Evolutionary conservation across 2,888 invertebrate genomes (phyloP).

Genomic region (Bombylius major): DNA sequence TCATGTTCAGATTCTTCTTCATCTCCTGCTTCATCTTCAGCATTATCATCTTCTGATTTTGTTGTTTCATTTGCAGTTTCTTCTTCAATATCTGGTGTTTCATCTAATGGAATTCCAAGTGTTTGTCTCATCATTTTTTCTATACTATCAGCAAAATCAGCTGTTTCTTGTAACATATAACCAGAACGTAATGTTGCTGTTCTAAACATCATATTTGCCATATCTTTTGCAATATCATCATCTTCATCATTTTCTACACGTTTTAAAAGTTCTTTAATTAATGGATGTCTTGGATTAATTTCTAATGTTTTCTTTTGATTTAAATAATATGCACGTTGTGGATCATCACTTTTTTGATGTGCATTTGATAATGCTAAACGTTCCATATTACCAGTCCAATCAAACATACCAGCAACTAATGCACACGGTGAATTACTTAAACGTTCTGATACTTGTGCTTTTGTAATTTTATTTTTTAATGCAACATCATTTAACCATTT

Average conservation of each 20-base stretch:
- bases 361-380: conserved; percentile 89
- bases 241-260: conserved; percentile 66
- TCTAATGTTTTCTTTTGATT: conserved; percentile 94
- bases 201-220: conserved; percentile 80
- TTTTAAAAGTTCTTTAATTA: conserved; percentile 80
- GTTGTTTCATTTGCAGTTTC: conserved; percentile 35
- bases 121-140: conserved; percentile 78
- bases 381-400: conserved; percentile 99
- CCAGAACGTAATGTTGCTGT: conserved; percentile 90
- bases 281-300: conserved; percentile 93
- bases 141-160: conserved; percentile 79
- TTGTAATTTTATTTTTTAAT: conserved; percentile 64
- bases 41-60: conserved; percentile 34
- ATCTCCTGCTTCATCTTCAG: conserved; percentile 36
- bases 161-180: conserved; percentile 77
- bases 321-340: conserved; percentile 73
- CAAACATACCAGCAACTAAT: conserved; percentile 89
- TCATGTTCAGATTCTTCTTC: conserved; percentile 42
- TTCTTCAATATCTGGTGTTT: conserved; percentile 41
- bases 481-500: conserved; percentile 79
- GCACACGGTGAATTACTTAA: conserved; percentile 89
- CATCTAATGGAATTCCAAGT: conserved; percentile 65
- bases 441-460: conserved; percentile 76
- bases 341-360: conserved; percentile 89
- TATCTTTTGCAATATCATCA: conserved; percentile 66